Base-by-base conservation (phyloP, 2,113 vertebrate genomes). In the Isichthys henryi region DNA sequence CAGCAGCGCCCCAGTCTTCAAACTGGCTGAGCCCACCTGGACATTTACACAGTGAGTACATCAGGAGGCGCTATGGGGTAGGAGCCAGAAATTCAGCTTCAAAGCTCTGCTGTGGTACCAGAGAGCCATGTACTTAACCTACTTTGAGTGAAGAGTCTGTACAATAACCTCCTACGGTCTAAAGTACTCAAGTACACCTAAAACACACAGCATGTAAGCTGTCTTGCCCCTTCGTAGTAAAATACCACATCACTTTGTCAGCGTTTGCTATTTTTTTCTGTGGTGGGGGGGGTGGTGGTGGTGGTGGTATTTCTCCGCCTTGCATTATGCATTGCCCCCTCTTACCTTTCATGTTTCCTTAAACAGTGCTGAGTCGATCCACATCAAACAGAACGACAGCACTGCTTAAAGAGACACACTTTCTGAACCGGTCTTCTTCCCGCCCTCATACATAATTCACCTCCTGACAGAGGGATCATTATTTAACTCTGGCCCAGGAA, bases 311-410 rank as follows among this genome's bases (percentile, higher is more conserved):
- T 52, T 88, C 35, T 53, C 48, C 15, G 7, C 31, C 70, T 88
- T 49, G 27, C 45, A 49, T 58, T 43, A 66, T 58, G 87, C 92
- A 89, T 89, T 82, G 89, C 92, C 91, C 91, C 88, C 91, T 89
- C 91, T 95, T 94, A 91, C 15, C 89, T 94, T 94, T 94, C 91
- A 93, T 56, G 90, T 80, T 49, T 90, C 91, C 93, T 93, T 92
- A 93, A 92, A 93, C 94, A 92, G 92, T 83, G 74, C 45, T 86
- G 91, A 83, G 86, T 49, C 88, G 91, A 77, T 91, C 93, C 93
- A 94, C 93, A 95, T 94, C 87, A 94, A 94, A 93, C 91, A 92
- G 89, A 88, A 83, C 89, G 19, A 48, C 49, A 62, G 43, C 11
- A 0, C 43, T 11, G n/a, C 39, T 45, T 23, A 27, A 88, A 88